Percentiles rank a stretch among this genome's conserved stretches.
Conservation (phyloP, 2,113 vertebrate genomes). For the Zeus faber region DNA sequence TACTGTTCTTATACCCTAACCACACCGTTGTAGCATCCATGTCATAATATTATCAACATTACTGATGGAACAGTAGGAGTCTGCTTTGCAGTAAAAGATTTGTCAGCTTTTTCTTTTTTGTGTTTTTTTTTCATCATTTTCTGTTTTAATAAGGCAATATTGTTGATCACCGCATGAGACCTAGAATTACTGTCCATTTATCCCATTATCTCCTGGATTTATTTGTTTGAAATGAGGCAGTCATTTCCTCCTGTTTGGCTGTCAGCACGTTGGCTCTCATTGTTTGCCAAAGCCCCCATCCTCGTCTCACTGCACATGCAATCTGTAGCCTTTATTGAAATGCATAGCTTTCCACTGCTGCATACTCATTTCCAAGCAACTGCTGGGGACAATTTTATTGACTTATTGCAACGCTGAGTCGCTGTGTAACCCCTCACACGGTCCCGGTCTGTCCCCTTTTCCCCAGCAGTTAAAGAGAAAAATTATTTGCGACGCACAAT, state of each 20-base stretch:
- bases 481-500: constrained; percentile 58
- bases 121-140: too few species aligned
- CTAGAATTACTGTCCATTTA: too few species aligned
- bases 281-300: constrained; percentile 41
- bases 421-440: constrained; percentile 24
- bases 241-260: constrained; percentile 26
- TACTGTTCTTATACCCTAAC: too few species aligned
- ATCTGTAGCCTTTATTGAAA: constrained; percentile 55
- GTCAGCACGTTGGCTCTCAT: constrained; percentile 34
- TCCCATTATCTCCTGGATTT: not conserved
- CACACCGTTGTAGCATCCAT: too few species aligned
- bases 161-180: too few species aligned
- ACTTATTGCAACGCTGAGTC: constrained; percentile 50
- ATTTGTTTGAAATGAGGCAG: constrained; percentile 17
- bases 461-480: constrained; percentile 43
- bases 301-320: constrained; percentile 40
- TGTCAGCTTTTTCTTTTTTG: too few species aligned
- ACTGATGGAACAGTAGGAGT: too few species aligned
- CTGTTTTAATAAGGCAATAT: too few species aligned
- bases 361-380: constrained; percentile 49
- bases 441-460: constrained; percentile 34
- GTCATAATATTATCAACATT: too few species aligned
- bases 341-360: constrained; percentile 37
- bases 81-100: too few species aligned
- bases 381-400: constrained; percentile 51